These are phyloP conservation scores for Gymnarchus niloticus DNA, from an alignment of 2,113 vertebrate species.

Conservation along the genomic window DNA sequence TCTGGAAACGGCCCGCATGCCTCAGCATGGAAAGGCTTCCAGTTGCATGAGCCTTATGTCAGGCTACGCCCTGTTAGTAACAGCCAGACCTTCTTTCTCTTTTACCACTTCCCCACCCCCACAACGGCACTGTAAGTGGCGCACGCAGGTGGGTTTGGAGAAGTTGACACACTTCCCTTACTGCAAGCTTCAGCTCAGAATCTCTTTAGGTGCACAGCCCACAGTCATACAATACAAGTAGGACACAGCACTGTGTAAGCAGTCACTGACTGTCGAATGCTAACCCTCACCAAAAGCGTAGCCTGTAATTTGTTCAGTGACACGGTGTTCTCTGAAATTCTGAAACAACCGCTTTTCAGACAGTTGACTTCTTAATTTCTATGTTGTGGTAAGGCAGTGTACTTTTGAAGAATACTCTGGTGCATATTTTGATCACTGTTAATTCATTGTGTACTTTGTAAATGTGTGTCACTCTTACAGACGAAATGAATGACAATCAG, in stretches of 20 bases:
- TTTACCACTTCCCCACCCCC: constrained; percentile 56
- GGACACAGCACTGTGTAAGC: background rate
- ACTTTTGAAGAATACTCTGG: background rate
- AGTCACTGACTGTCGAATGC: background rate
- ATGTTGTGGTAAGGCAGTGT: background rate
- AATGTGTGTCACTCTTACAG: constrained; percentile 55
- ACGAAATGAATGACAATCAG: constrained; percentile 93
- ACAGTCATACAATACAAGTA: constrained; percentile 26
- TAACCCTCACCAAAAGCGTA: background rate
- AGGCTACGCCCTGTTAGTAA: constrained; percentile 60
- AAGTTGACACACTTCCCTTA: constrained; percentile 45
- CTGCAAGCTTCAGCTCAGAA: constrained; percentile 41
- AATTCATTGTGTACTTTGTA: background rate
- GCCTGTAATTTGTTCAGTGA: background rate
- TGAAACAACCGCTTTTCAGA: background rate
- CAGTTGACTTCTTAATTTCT: background rate
- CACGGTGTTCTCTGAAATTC: background rate
- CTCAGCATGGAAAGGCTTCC: constrained; percentile 53
- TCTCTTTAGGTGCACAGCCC: background rate
- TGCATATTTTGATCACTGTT: background rate
- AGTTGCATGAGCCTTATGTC: constrained; percentile 60
- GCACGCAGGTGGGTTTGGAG: constrained; percentile 69
- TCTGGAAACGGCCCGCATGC: constrained; percentile 59
- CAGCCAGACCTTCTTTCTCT: constrained; percentile 69
- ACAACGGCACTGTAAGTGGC: constrained; percentile 66